Base-by-base conservation (phyloP, 2,888 invertebrate genomes). In the Drosophila longiperda region DNA sequence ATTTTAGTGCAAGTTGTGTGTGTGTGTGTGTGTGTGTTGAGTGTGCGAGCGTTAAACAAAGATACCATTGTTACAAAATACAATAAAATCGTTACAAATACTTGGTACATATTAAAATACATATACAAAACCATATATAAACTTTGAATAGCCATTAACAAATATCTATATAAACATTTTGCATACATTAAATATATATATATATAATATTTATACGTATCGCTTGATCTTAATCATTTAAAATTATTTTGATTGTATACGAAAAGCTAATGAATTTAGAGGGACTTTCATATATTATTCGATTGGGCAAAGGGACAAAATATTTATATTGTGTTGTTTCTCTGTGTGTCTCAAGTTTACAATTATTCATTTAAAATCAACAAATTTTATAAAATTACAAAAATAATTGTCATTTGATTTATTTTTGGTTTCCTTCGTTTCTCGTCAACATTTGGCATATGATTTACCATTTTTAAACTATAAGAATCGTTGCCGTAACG, bases 351-450 rank as follows among this genome's bases (percentile, higher is more conserved):
- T 17, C 60, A 38, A 23, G 40, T 73, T 70, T 71, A 34, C 12
- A 50, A 58, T 48, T 60, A 52, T 57, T 55, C 50, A 52, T 11
- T 58, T 69, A 78, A 89, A 80, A 74, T 66, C 75, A 86, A 86
- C 83, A 78, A 73, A 87, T 80, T 82, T 90, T 87, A 89, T 87
- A 90, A 90, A 90, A 87, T 90, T 87, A 90, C 90, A 87, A 87
- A 87, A 87, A 90, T 87, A 87, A 90, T 83, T 90, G 75, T 87
- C 70, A 62, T 71, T 71, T 60, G 59, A 73, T 80, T 84, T 87
- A 79, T 82, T 87, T 73, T 69, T 66, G 70, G 64, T 70, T 64
- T 57, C 65, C 69, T 68, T 65, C 60, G 54, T 66, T 53, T 70
- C 48, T 40, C 52, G 48, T 67, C 61, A 88, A 88, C 65, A 90